Percentiles rank a stretch among this genome's conserved stretches.
Evolutionary conservation across 2,113 vertebrate genomes (phyloP).

Genomic region (Holacanthus passer): DNA sequence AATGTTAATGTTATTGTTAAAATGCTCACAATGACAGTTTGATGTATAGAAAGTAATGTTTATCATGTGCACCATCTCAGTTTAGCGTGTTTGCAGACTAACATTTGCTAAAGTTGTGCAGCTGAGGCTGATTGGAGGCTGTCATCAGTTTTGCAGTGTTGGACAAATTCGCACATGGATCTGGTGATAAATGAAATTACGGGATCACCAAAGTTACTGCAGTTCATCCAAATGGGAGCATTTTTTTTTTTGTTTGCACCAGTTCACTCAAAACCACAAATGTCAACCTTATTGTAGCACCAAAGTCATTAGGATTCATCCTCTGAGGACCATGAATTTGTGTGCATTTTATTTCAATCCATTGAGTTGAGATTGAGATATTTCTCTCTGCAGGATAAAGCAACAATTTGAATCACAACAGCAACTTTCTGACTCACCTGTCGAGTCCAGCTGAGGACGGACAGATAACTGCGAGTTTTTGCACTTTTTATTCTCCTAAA

Average conservation of each 20-base stretch:
- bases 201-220: neutral
- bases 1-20: too few relatives aligned
- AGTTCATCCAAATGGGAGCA: too few relatives aligned
- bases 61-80: neutral
- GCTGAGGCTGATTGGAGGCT: neutral
- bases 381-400: neutral
- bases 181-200: neutral
- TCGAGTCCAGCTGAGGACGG: neutral
- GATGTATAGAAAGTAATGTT: neutral
- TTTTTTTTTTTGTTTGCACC: too few relatives aligned
- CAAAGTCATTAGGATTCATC: neutral
- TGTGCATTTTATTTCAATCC: neutral
- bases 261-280: neutral
- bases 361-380: neutral
- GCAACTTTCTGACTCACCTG: neutral
- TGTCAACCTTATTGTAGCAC: too few relatives aligned
- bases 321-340: neutral
- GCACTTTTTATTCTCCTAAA: neutral
- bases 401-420: neutral
- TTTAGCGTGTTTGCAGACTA: neutral
- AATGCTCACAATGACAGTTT: neutral
- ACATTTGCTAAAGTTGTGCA: neutral
- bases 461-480: neutral
- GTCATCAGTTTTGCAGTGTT: neutral
- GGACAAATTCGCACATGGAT: neutral